Percentiles rank a stretch among this genome's conserved stretches.
Conservation (phyloP, 1,140 invertebrate species). For the Leucophenga varia region DNA sequence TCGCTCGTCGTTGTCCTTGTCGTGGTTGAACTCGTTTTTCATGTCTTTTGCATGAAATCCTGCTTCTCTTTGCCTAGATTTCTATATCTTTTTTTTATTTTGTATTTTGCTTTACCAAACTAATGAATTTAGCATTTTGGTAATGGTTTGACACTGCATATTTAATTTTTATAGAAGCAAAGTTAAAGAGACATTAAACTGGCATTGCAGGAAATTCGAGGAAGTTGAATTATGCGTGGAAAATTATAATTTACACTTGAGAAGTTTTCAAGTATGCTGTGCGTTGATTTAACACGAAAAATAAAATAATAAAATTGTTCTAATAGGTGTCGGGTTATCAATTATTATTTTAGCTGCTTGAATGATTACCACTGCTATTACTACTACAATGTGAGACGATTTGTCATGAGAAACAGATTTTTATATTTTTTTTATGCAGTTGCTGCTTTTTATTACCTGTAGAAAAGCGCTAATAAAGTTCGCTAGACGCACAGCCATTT, state of each 20-base stretch:
- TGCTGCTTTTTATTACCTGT: conserved; percentile 64
- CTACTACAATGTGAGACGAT: too few species aligned
- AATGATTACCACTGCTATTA: too few species aligned
- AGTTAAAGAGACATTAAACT: conserved; percentile 25
- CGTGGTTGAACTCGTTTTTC: conserved; percentile 49
- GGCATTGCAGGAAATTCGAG: conserved; percentile 53
- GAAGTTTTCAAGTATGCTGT: conserved; percentile 49
- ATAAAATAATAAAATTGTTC: too few species aligned
- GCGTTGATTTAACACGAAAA: neutral
- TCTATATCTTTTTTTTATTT: conserved; percentile 23
- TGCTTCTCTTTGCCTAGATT: too few species aligned
- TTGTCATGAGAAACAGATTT: neutral
- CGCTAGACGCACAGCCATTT: conserved; percentile 89
- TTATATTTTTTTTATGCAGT: neutral
- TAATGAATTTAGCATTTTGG: conserved; percentile 56
- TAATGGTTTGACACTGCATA: conserved; percentile 56
- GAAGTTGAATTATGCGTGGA: conserved; percentile 55
- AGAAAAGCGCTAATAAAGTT: conserved; percentile 95
- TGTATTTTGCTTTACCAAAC: conserved; percentile 38
- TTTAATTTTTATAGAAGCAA: conserved; percentile 36
- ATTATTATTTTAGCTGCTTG: conserved; percentile 43
- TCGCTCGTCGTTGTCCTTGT: too few species aligned
- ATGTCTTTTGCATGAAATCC: too few species aligned
- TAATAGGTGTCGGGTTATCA: conserved; percentile 54
- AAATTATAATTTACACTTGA: conserved; percentile 57